These are phyloP conservation scores for Mesoligia furuncula DNA, from an alignment of 2,888 invertebrate genomes.

Conservation along the genomic window DNA sequence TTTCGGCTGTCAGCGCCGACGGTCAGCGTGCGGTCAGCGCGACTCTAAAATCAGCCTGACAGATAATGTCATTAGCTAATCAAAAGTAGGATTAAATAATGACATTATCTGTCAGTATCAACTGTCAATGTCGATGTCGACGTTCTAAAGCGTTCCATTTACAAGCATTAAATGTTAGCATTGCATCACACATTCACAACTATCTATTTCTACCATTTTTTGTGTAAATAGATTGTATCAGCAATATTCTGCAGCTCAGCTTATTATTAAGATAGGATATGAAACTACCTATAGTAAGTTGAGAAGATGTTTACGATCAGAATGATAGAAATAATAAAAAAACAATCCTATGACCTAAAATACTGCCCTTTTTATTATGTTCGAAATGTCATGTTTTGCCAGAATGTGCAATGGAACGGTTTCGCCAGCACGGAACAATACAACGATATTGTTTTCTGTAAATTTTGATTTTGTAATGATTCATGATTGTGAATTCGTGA, in stretches of 20 bases:
- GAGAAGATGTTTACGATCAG: not conserved
- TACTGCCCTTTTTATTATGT: not conserved
- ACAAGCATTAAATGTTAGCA: not conserved
- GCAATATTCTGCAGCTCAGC: not conserved
- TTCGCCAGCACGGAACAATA: not conserved
- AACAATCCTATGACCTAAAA: not conserved
- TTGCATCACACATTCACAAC: not conserved
- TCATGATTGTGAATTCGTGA: slow-evolving; percentile 41
- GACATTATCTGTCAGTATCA: not conserved
- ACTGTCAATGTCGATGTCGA: not conserved
- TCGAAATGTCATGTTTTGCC: not conserved
- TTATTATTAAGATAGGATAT: not conserved
- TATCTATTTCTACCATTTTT: not conserved
- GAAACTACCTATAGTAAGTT: not conserved
- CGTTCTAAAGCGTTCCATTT: not conserved
- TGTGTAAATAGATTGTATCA: too few relatives aligned
- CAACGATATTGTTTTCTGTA: not conserved
- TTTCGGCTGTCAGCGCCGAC: too few relatives aligned
- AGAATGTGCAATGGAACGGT: slow-evolving; percentile 6
- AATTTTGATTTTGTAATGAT: too few relatives aligned
- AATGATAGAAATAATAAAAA: not conserved
- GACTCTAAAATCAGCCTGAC: too few relatives aligned
- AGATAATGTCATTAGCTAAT: too few relatives aligned
- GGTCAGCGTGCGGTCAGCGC: too few relatives aligned
- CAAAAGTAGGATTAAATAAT: too few relatives aligned